A percentile compares a stretch with the other conserved stretches of the same genome.
Conservation (phyloP, 2,797 vertebrate species). For the Myioborus melanocephalus region DNA sequence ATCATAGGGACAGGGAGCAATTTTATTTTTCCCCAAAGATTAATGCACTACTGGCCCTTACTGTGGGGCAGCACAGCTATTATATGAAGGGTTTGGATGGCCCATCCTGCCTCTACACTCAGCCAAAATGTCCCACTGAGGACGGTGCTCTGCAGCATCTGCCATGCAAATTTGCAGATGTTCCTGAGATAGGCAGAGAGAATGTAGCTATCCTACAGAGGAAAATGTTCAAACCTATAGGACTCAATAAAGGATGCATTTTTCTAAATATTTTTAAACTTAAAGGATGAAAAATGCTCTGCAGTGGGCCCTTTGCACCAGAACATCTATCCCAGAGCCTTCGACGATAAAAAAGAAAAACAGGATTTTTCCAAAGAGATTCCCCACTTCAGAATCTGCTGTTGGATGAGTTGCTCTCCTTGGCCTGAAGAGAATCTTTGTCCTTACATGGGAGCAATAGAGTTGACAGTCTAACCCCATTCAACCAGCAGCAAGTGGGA, state of each 20-base stretch:
- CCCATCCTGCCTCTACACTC: not conserved
- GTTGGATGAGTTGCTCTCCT: not conserved
- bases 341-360: not conserved
- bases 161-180: not conserved
- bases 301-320: not conserved
- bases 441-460: not conserved
- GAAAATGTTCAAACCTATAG: not conserved
- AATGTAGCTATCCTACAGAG: not conserved
- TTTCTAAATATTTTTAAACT: not conserved
- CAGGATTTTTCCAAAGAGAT: not conserved
- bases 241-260: not conserved
- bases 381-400: not conserved
- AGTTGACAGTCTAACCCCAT: not conserved
- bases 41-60: not conserved
- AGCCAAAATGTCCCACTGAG: not conserved
- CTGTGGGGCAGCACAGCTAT: not conserved
- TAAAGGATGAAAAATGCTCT: not conserved
- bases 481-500: not conserved
- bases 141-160: not conserved
- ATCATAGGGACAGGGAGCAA: not conserved
- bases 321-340: not conserved
- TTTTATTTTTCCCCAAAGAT: not conserved
- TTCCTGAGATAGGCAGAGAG: not conserved
- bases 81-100: not conserved
- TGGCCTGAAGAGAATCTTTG: not conserved